Evolutionary conservation across 2,797 vertebrate species (phyloP).

Genomic region (Gila robusta): DNA sequence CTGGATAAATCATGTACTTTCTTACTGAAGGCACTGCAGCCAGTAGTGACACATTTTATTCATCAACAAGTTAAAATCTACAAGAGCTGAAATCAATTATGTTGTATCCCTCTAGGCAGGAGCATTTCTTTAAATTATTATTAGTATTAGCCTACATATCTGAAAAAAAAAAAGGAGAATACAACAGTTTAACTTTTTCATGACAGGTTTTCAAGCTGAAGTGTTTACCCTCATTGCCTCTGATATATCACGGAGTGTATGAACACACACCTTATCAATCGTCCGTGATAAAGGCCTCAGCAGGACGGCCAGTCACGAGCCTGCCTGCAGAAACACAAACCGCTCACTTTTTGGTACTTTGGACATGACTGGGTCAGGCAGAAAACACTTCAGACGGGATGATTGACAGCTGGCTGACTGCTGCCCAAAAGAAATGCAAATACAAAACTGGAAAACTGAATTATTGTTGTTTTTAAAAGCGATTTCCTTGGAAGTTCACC

Average conservation of each 20-base stretch:
- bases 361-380: neutral
- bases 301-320: neutral
- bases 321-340: neutral
- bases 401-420: neutral
- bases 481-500: neutral
- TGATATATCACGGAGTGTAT: neutral
- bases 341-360: neutral
- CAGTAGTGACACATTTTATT: neutral
- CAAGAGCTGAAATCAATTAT: neutral
- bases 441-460: neutral
- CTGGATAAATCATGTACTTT: neutral
- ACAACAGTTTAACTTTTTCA: neutral
- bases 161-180: neutral
- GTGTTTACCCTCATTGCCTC: neutral
- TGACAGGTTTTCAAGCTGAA: conserved; percentile 19
- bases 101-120: neutral
- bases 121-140: neutral
- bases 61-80: neutral
- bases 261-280: neutral
- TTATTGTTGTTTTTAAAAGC: neutral
- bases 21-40: conserved; percentile 19
- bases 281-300: neutral
- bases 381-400: neutral
- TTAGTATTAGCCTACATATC: neutral
- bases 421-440: neutral